Evolutionary conservation across 1,140 invertebrate genomes (phyloP).

Genomic region (Manduca sexta): DNA sequence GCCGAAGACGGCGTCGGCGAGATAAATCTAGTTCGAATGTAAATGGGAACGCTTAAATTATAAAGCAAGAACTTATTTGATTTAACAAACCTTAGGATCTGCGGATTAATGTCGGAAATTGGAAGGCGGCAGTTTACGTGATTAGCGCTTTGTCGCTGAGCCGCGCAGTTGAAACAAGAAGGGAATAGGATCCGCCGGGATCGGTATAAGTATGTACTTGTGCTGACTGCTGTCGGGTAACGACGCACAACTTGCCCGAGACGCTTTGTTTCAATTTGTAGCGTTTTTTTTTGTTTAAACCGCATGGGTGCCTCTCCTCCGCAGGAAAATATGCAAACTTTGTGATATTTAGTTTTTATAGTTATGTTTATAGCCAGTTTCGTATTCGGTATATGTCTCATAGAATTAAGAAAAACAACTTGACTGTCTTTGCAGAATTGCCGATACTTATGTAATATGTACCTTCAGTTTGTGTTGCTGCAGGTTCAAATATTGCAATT

Average conservation of each 20-base stretch:
- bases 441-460: too few species aligned
- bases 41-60: slow-evolving; percentile 62
- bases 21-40: slow-evolving; percentile 58
- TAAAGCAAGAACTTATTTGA: slow-evolving; percentile 65
- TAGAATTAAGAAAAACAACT: too few species aligned
- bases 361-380: too few species aligned
- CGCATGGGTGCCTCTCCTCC: too few species aligned
- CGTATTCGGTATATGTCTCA: too few species aligned
- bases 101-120: slow-evolving; percentile 57
- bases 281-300: too few species aligned
- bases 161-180: slow-evolving; percentile 22
- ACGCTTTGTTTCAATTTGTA: slow-evolving; percentile 19
- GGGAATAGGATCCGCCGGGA: slow-evolving; percentile 30
- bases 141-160: slow-evolving; percentile 28
- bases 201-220: slow-evolving; percentile 18
- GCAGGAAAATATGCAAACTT: too few species aligned
- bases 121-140: slow-evolving; percentile 29
- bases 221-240: not conserved
- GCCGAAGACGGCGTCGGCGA: slow-evolving; percentile 33
- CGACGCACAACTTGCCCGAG: slow-evolving; percentile 16
- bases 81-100: slow-evolving; percentile 59
- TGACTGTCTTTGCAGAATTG: too few species aligned
- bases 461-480: too few species aligned
- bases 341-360: too few species aligned
- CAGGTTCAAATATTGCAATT: too few species aligned